Evolutionary conservation across 37 sponge, comb jelly and placozoan genomes (phyloP).

Genomic region (Beroe forskalii): DNA sequence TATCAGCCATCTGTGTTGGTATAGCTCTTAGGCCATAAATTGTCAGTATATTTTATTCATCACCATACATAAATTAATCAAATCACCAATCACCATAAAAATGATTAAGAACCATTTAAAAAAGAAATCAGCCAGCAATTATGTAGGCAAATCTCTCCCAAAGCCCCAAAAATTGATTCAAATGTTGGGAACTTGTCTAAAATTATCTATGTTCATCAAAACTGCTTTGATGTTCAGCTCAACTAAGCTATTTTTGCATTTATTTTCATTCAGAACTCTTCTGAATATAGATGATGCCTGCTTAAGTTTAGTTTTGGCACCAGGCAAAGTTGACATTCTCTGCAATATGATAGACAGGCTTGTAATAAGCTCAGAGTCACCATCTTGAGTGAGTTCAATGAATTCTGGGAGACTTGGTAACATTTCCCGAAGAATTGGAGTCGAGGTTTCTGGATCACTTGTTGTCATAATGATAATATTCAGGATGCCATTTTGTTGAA

Average conservation of each 20-base stretch:
- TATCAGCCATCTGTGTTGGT: no score
- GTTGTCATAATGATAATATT: background rate
- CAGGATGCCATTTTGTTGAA: background rate
- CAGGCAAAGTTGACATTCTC: background rate
- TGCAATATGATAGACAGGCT: constrained; percentile 17
- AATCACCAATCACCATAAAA: no score
- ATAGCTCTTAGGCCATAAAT: no score
- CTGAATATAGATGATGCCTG: background rate
- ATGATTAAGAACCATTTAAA: no score
- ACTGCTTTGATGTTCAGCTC: background rate
- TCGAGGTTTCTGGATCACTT: background rate
- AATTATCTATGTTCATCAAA: constrained; percentile 24
- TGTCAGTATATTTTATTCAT: no score
- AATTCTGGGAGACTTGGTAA: background rate
- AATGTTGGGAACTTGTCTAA: background rate
- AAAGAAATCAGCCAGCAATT: no score
- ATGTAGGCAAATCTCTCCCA: no score
- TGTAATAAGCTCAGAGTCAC: constrained; percentile 1
- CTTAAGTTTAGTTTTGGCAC: background rate
- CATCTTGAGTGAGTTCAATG: background rate
- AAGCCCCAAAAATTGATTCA: no score
- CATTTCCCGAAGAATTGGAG: background rate
- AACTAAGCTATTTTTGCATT: background rate
- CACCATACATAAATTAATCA: no score
- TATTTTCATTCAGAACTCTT: background rate